phyloP scores from a whole-genome alignment of 2,888 invertebrate species.

The Smittia aterrima region DNA sequence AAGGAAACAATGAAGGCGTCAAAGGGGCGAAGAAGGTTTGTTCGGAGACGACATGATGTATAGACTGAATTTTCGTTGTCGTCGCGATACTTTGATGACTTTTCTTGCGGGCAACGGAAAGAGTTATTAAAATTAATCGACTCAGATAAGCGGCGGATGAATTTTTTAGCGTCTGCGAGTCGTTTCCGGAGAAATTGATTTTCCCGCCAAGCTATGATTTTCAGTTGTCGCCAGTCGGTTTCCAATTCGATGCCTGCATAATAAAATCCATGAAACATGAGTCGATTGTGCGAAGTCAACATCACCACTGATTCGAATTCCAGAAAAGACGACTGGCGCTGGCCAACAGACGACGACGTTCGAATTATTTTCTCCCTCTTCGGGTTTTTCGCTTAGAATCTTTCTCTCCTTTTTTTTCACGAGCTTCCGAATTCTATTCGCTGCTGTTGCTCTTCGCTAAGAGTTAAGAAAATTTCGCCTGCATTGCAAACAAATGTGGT shows the following conservation, averaged over 20 bases:
- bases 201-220: constrained; percentile 33
- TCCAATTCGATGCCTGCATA: background rate
- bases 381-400: constrained; percentile 13
- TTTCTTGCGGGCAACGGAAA: background rate
- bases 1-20: too few species aligned
- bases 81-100: background rate
- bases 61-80: background rate
- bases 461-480: too few species aligned
- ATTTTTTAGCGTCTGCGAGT: background rate
- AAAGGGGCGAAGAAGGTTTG: too few species aligned
- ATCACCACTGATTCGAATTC: constrained; percentile 1
- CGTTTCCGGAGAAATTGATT: background rate
- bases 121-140: constrained; percentile 8
- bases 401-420: constrained; percentile 17
- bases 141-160: background rate
- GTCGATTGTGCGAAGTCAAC: background rate
- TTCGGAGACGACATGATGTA: background rate
- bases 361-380: constrained; percentile 3
- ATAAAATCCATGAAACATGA: constrained; percentile 27
- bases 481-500: background rate
- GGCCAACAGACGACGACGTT: constrained; percentile 10
- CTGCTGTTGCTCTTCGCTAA: background rate
- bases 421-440: background rate
- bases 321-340: constrained; percentile 26
- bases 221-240: constrained; percentile 26